These are phyloP conservation scores for Macrostomum lignano DNA, from an alignment of 1,140 invertebrate genomes.

Conservation along the genomic window DNA sequence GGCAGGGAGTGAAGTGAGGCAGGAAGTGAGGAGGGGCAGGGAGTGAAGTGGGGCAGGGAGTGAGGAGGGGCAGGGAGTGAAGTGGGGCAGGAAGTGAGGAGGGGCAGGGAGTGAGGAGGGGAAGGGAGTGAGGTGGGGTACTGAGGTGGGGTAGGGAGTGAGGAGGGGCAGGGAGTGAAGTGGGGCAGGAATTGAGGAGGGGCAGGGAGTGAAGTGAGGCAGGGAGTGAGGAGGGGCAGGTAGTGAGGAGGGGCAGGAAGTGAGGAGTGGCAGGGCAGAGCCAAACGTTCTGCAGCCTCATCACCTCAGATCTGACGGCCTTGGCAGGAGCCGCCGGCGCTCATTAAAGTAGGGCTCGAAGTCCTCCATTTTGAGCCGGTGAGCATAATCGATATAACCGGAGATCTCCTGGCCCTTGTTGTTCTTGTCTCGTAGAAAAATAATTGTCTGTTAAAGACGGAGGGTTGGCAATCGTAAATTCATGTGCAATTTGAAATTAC, in stretches of 20 bases:
- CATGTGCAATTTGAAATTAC: background rate
- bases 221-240: background rate
- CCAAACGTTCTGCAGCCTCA: background rate
- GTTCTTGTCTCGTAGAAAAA: conserved; percentile 38
- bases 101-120: too few species aligned
- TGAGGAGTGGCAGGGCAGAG: background rate
- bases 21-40: too few species aligned
- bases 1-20: too few species aligned
- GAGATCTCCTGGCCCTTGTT: conserved; percentile 40
- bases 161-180: too few species aligned
- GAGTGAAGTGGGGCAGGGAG: too few species aligned
- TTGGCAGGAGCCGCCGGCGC: conserved; percentile 35
- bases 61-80: too few species aligned
- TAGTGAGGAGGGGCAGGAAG: background rate
- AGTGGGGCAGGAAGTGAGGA: too few species aligned
- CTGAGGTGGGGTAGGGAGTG: too few species aligned
- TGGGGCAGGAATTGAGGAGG: too few species aligned
- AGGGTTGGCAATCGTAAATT: background rate
- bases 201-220: too few species aligned
- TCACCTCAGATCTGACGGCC: conserved; percentile 37
- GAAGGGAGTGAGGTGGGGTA: too few species aligned
- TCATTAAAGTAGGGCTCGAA: conserved; percentile 40
- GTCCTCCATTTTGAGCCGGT: conserved; percentile 39
- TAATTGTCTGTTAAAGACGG: conserved; percentile 33
- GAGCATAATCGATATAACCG: conserved; percentile 44